Evolutionary conservation across 2,888 invertebrate genomes (phyloP).

Genomic region (Ischnus inquisitorius): DNA sequence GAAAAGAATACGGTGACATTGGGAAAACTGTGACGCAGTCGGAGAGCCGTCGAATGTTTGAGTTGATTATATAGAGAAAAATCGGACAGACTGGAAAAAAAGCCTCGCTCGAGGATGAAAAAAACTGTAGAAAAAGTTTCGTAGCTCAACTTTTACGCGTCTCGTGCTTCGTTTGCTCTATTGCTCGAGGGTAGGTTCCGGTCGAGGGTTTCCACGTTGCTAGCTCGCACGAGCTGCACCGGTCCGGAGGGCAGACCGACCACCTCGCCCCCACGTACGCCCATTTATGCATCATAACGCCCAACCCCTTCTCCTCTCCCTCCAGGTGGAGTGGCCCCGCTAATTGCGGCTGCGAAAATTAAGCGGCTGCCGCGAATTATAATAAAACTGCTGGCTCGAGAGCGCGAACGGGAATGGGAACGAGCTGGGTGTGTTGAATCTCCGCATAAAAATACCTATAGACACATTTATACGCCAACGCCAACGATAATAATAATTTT

Average conservation of each 20-base stretch:
- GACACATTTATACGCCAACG: conserved; percentile 12
- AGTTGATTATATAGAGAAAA: neutral
- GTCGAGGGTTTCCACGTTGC: conserved; percentile 7
- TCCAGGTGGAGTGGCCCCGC: conserved; percentile 57
- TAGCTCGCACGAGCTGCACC: conserved; percentile 22
- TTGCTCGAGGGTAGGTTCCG: conserved; percentile 43
- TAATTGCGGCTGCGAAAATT: conserved; percentile 71
- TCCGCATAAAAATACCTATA: conserved; percentile 38
- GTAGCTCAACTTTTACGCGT: conserved; percentile 72
- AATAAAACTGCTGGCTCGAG: conserved; percentile 60
- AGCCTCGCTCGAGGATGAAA: conserved; percentile 28
- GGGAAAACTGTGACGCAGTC: neutral
- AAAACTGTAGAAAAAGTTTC: conserved; percentile 57
- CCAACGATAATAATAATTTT: conserved; percentile 14
- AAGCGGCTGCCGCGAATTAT: conserved; percentile 66
- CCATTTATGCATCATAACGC: conserved; percentile 60
- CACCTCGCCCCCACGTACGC: conserved; percentile 30
- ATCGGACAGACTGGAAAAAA: conserved; percentile 3
- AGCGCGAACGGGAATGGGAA: conserved; percentile 39
- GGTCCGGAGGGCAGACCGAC: conserved; percentile 9
- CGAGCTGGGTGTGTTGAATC: conserved; percentile 49
- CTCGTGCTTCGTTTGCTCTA: conserved; percentile 44
- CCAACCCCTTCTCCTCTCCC: neutral
- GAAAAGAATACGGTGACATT: neutral
- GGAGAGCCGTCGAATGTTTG: neutral